Percentiles rank a stretch among this genome's conserved stretches.
These are phyloP conservation scores for Spilogale gracilis DNA, from an alignment of 2,113 vertebrate species.

Conservation along the genomic window DNA sequence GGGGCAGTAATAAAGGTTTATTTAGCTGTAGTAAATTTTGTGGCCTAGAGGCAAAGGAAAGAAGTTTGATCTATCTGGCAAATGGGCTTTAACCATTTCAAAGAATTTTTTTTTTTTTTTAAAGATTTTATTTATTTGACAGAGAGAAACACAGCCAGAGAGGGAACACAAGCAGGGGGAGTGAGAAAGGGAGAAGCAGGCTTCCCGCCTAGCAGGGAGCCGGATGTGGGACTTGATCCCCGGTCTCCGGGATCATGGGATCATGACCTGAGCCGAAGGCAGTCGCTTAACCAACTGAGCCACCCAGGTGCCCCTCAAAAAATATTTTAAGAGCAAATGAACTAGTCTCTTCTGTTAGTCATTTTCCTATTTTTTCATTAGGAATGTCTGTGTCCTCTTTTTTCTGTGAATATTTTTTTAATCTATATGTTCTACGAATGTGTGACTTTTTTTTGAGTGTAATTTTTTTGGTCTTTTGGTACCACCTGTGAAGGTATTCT, in stretches of 20 bases:
- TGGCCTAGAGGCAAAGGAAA: slow-evolving; percentile 42
- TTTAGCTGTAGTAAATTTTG: slow-evolving; percentile 34
- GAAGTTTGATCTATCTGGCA: neutral
- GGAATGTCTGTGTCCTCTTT: slow-evolving; percentile 1
- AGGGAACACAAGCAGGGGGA: too few species aligned
- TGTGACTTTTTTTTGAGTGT: neutral
- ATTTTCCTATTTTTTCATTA: neutral
- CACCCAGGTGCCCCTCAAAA: neutral
- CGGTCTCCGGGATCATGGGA: too few species aligned
- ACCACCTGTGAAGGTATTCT: neutral
- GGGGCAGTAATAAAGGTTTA: slow-evolving; percentile 51
- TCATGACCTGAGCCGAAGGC: too few species aligned
- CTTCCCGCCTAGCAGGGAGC: too few species aligned
- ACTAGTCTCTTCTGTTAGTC: neutral
- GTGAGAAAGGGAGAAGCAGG: too few species aligned
- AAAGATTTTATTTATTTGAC: too few species aligned
- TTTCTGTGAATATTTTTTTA: slow-evolving; percentile 38
- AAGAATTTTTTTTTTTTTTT: neutral
- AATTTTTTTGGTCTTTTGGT: neutral
- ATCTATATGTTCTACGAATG: neutral
- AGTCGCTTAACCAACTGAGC: too few species aligned
- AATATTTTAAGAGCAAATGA: slow-evolving; percentile 33
- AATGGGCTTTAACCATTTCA: slow-evolving; percentile 21
- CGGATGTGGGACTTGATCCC: too few species aligned
- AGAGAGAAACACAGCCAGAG: too few species aligned